These are phyloP conservation scores for Peromyscus attwateri DNA, from an alignment of 2,797 vertebrate species.

Conservation along the genomic window DNA sequence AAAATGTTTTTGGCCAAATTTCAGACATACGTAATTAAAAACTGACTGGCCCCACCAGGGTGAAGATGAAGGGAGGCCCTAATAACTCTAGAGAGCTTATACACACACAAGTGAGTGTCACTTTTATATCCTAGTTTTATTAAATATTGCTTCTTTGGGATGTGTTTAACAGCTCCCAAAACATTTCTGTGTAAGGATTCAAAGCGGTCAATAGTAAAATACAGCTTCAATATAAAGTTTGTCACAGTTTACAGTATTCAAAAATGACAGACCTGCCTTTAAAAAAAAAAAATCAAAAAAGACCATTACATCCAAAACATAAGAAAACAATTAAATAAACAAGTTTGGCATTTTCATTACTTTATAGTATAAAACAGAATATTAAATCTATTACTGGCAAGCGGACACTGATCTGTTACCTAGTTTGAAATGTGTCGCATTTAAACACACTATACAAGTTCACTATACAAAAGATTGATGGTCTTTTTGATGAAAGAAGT, in stretches of 20 bases:
- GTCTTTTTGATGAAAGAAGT: conserved; percentile 94
- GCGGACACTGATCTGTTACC: conserved; percentile 88
- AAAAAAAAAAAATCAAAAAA: conserved; percentile 86
- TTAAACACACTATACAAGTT: conserved; percentile 98
- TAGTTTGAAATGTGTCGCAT: conserved; percentile 89
- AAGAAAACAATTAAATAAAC: conserved; percentile 93
- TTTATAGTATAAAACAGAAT: conserved; percentile 94
- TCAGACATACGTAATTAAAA: conserved; percentile 67
- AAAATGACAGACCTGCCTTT: conserved; percentile 93
- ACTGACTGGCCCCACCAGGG: conserved; percentile 69
- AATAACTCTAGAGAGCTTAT: conserved; percentile 76
- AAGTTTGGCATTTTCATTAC: conserved; percentile 93
- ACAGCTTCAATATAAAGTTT: conserved; percentile 97
- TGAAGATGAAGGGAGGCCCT: conserved; percentile 77
- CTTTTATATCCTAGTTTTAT: conserved; percentile 93
- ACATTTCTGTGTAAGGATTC: conserved; percentile 92
- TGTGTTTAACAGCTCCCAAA: conserved; percentile 92
- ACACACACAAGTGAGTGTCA: conserved; percentile 82
- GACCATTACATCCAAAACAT: conserved; percentile 91
- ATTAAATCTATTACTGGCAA: conserved; percentile 91
- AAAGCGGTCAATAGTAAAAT: conserved; percentile 97
- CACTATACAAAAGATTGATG: conserved; percentile 95
- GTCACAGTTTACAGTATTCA: conserved; percentile 98
- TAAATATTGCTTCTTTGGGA: conserved; percentile 95
- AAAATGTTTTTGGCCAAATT: conserved; percentile 78